Evolutionary conservation across 2,113 vertebrate species (phyloP).

Genomic region (Phainopepla nitens): DNA sequence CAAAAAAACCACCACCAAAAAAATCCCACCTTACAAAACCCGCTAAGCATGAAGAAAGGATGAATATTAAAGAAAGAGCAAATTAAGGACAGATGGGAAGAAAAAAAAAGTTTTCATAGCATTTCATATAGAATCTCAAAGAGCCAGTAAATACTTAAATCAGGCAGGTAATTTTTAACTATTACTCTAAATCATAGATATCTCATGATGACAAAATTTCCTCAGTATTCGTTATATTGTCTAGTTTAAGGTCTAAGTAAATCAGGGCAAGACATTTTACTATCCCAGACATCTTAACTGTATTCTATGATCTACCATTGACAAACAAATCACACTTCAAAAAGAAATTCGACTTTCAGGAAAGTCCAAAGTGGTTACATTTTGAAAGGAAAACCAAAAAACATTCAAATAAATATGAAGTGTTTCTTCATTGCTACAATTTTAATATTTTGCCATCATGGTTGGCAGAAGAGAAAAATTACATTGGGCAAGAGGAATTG

Average conservation of each 20-base stretch:
- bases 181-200: background rate
- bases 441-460: background rate
- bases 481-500: background rate
- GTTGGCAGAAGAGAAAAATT: background rate
- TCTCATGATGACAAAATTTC: background rate
- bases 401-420: background rate
- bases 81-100: background rate
- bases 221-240: background rate
- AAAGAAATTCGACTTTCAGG: background rate
- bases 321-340: background rate
- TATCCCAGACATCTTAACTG: no score
- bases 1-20: background rate
- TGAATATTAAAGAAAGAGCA: background rate
- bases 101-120: background rate
- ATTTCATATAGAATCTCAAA: background rate
- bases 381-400: background rate
- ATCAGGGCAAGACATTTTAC: background rate
- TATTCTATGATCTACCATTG: background rate
- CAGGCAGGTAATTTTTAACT: background rate
- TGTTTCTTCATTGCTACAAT: background rate
- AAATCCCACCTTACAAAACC: background rate
- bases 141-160: background rate
- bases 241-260: background rate
- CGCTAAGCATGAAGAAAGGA: background rate
- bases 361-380: background rate